Conservation (phyloP, 1,140 invertebrate genomes). For the Papilio polyxenes region DNA sequence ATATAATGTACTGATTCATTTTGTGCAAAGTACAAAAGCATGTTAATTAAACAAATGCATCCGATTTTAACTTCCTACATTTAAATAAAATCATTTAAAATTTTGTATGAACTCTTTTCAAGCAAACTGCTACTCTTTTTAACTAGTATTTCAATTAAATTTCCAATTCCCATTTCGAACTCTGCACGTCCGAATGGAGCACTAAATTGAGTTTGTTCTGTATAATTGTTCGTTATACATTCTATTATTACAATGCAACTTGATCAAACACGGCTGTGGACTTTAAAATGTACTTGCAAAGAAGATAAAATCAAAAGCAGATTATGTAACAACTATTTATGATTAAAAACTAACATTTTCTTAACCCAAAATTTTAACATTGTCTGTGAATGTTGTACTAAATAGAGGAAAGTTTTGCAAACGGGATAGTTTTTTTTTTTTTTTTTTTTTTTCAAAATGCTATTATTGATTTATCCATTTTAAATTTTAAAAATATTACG, state of each 20-base stretch:
- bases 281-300: background rate
- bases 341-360: too few species aligned
- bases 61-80: constrained; percentile 22
- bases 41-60: constrained; percentile 5
- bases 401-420: too few species aligned
- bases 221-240: constrained; percentile 37
- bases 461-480: background rate
- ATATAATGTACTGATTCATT: background rate
- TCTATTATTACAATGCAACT: constrained; percentile 32
- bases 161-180: constrained; percentile 22
- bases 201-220: constrained; percentile 38
- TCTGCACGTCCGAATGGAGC: constrained; percentile 25
- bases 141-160: constrained; percentile 35
- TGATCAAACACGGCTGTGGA: background rate
- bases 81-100: constrained; percentile 10
- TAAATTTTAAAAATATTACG: background rate
- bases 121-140: constrained; percentile 20
- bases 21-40: background rate
- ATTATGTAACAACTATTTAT: too few species aligned
- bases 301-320: too few species aligned
- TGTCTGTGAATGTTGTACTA: too few species aligned
- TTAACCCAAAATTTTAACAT: too few species aligned
- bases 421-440: too few species aligned
- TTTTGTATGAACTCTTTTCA: constrained; percentile 24
- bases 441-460: too few species aligned